Evolutionary conservation across 2,797 vertebrate species (phyloP), one percentile per base, ranked within the genome.

Genomic region (Pelodytes ibericus): DNA sequence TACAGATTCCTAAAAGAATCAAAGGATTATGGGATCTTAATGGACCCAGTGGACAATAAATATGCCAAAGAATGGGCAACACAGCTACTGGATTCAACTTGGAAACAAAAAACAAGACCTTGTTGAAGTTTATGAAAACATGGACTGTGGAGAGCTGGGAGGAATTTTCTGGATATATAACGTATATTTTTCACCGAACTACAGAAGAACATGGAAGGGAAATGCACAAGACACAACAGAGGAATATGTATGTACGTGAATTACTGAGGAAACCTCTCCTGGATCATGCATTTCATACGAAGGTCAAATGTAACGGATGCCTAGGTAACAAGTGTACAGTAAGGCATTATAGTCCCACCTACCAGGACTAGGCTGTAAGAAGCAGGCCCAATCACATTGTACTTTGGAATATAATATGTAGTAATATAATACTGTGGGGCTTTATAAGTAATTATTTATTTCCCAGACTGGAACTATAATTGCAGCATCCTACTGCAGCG

Each of bases 21-120:
- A 72, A 58, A 70, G 31, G 31, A 57, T 29, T 70, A 27, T 29
- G 33, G 66, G 58, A 44, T 53, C 16, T 26, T 24, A 56, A n/a
- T n/a, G n/a, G n/a, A n/a, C 70, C 66, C 74, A 69, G 70, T 65
- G 22, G 27, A 39, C 20, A 61, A 49, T 22, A 39, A 75, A 30
- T 62, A 36, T 74, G 66, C 63, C 72, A 74, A 15, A 18, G 22
- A 67, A 75, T 33, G 60, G 72, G 67, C 57, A 24, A 76, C 8
- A 71, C 31, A 49, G 25, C 74, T 36, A 41, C 57, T 20, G 57
- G 30, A 67, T 39, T 44, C 47, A 64, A 41, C 7, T 7, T 22
- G 44, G n/a, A 22, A 53, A 53, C 8, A 20, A 20, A 39, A 57
- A 29, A 24, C 44, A 44, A 63, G 65, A 65, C 74, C 74, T 61